phyloP scores from a whole-genome alignment of 2,888 invertebrate genomes.

The Microplitis manilae region DNA sequence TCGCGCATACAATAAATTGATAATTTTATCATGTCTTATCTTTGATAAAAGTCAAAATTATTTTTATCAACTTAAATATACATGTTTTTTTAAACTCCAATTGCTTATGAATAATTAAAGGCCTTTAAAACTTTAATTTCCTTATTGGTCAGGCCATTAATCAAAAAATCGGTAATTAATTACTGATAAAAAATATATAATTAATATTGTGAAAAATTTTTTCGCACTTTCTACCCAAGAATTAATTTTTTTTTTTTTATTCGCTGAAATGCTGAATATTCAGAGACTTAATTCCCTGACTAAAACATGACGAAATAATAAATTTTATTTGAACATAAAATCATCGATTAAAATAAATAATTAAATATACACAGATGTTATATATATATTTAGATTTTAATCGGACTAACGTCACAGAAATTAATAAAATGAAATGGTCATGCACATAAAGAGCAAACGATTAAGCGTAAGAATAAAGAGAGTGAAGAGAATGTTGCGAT shows the following conservation, averaged over 20 bases:
- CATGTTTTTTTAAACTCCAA: too few species aligned
- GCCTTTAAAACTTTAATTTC: background rate
- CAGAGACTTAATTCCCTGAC: too few species aligned
- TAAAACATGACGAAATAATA: too few species aligned
- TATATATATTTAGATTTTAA: slow-evolving; percentile 9
- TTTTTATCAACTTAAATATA: too few species aligned
- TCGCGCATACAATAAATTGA: background rate
- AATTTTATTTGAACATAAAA: too few species aligned
- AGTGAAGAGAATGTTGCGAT: slow-evolving; percentile 8
- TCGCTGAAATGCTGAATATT: background rate
- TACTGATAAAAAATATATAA: background rate
- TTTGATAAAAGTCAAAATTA: too few species aligned
- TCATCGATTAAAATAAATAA: too few species aligned
- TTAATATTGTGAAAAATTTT: background rate
- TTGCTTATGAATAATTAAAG: background rate
- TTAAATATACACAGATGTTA: too few species aligned
- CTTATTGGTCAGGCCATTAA: slow-evolving; percentile 16
- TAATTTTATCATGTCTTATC: background rate
- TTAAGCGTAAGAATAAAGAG: slow-evolving; percentile 15
- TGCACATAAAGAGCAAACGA: background rate
- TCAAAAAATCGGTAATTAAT: slow-evolving; percentile 11
- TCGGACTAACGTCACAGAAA: background rate
- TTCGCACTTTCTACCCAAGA: background rate
- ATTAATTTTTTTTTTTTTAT: background rate
- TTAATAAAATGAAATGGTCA: background rate